Evolutionary conservation across 2,888 invertebrate species (phyloP), one percentile per base, ranked within the genome.

Genomic region (Folsomia candida): DNA sequence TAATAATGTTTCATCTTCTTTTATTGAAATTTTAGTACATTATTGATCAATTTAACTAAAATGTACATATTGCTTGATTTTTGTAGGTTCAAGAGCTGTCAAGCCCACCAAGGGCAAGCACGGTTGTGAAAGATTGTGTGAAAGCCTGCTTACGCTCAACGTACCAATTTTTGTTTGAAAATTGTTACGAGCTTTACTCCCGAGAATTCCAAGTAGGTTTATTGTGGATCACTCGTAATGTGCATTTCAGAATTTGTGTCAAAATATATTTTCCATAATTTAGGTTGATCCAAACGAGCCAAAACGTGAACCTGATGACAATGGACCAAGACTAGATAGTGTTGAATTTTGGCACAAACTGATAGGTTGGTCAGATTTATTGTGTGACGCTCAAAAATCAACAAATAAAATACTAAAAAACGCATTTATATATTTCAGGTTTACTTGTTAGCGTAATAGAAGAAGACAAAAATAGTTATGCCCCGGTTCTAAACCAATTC

Each of bases 41-140:
- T n/a, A 14, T 37, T 37, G 37, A n/a, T 37, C 4, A 37, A 37
- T 37, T 37, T 37, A 4, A 37, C 14, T 14, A 4, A 37, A 37
- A 37, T 37, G 14, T 25, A 67, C 67, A 64, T 66, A 51, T 63
- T 54, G 67, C 51, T 65, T n/a, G 57, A 65, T 68, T 26, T 57
- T 72, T 76, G 9, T 81, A 93, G 92, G 97, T 99, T 11, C 97
- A 98, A 88, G 99, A 99, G 84, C 85, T 99, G 79, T 93, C 97
- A 69, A 95, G 96, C 85, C 99, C 99, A 68, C 99, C 99, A 1
- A 88, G 99, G 80, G 99, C 99, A 73, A 96, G 97, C 84, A 94
- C 94, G 26, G 99, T 99, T 54, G 98, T 99, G 67, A 97, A 97
- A 86, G 99, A 99, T 86, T 99, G 99, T 85, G 99, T 97, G 69